Evolutionary conservation across 2,797 vertebrate genomes (phyloP), one percentile per base, ranked within the genome.

Genomic region (Cetoscarus ocellatus): DNA sequence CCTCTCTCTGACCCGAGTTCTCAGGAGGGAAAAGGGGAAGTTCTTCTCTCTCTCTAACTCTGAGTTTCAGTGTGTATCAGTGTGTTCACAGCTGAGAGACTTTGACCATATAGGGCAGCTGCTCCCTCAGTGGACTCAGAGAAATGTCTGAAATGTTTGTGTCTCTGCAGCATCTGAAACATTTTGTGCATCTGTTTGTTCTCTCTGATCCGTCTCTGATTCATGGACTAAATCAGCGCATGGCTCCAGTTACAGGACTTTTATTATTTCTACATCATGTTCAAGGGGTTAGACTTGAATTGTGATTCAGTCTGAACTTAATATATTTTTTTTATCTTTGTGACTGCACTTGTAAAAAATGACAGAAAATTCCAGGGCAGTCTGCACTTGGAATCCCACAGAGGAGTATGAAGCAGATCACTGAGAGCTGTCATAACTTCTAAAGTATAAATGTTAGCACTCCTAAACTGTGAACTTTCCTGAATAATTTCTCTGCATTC

Each of bases 21-120:
- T 58, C 87, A 59, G 38, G 81, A 83, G 79, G 86, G 73, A 55
- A 65, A 55, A 61, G 55, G 59, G 55, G 53, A 61, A 45, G 67
- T 56, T 48, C 62, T 51, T 64, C 75, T 67, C 63, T 69, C 57
- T 54, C 15, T 56, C 52, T 40, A 3, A 35, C 52, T 50, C 53
- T 43, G 14, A 34, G 48, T 45, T 7, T 51, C 19, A n/a, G 51
- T 61, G 47, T 57, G 11, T 66, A 54, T 42, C 59, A 69, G 55
- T 73, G 72, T 73, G 80, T 89, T 80, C 88, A 87, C 89, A 86
- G 87, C 85, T 86, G 77, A 88, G 77, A 89, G 68, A 85, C 86
- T 91, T 83, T 92, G 88, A 89, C 92, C 91, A 93, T 93, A 86
- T 92, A 92, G 89, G 91, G 92, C 86, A 84, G 82, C 86, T 75